A percentile compares a stretch with the other conserved stretches of the same genome.
Evolutionary conservation across 2,888 invertebrate species (phyloP).

Genomic region (Nemurella pictetii): DNA sequence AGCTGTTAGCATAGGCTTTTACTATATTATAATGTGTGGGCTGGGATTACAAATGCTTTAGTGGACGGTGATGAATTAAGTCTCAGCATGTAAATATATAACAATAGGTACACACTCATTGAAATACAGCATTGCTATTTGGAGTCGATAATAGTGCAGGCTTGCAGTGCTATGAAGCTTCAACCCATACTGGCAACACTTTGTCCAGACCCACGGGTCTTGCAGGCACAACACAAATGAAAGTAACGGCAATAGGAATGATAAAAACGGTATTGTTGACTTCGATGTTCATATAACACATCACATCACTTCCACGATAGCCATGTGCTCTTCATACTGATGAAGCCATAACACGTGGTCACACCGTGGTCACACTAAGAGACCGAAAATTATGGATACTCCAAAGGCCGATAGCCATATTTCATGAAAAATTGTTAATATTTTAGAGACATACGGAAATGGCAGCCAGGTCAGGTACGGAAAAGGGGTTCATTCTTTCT

Average conservation of each 20-base stretch:
- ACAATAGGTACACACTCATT: neutral
- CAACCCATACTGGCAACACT: too few relatives aligned
- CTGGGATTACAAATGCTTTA: neutral
- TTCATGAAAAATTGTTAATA: neutral
- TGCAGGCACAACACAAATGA: too few relatives aligned
- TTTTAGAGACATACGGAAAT: neutral
- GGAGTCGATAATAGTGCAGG: neutral
- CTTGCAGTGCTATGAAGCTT: too few relatives aligned
- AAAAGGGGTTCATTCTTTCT: neutral
- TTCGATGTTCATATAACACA: neutral
- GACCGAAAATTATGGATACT: neutral
- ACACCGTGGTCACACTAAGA: neutral
- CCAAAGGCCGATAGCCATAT: neutral
- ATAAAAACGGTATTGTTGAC: neutral
- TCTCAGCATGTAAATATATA: neutral
- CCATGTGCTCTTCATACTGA: too few relatives aligned
- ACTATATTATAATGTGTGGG: neutral
- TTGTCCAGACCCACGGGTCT: too few relatives aligned
- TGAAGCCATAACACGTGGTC: neutral
- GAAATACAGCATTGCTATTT: neutral
- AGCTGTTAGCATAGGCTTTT: neutral
- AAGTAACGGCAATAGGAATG: too few relatives aligned
- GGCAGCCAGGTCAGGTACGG: slow-evolving; percentile 1
- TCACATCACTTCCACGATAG: neutral
- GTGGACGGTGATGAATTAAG: neutral